Evolutionary conservation across 2,888 invertebrate species (phyloP), one percentile per base, ranked within the genome.

Genomic region (Proisotoma minuta): DNA sequence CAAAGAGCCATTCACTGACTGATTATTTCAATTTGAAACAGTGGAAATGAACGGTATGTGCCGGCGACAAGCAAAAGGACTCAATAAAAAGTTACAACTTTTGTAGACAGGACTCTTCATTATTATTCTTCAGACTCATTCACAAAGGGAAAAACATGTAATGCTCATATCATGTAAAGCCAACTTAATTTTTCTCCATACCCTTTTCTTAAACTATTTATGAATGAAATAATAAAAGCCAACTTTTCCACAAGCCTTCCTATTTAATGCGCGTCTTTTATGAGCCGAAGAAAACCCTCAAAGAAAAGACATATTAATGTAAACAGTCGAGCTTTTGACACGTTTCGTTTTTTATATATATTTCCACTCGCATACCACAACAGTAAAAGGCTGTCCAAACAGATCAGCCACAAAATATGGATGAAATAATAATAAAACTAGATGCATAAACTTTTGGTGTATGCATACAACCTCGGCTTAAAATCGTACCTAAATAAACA

Each of bases 251-350:
- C 15, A 34, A 34, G 34, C 8, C 15, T 8, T 15, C 8, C 8
- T 15, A 34, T 34, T 34, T 34, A 34, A 34, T 34, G 34, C 15
- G 8, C 34, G 34, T 24, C 43, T 24, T 47, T 47, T 57, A 57
- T 54, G 53, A 53, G 40, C 48, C 54, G 60, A 54, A 24, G 54
- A 60, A 53, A 60, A 28, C 15, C 26, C n/a, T n/a, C 3, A 52
- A n/a, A n/a, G n/a, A n/a, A n/a, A 52, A 52, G 43, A 27, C 29
- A 27, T 48, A 60, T 60, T 54, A 60, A 50, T 60, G 57, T 60
- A 60, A 56, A 60, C 60, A 60, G 48, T 60, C 60, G 60, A 56
- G 60, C 60, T 60, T 60, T 60, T 60, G 56, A 60, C 60, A 60
- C 60, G 50, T 60, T 60, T 60, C 20, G 5, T 57, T 58, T 28